Percentiles rank a stretch among this genome's conserved stretches.
phyloP scores from a whole-genome alignment of 2,113 vertebrate genomes.

The Mus musculus region GRCm39 chr2:90535001-90535500 shows the following conservation, averaged over 20 bases:
- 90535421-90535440: background rate
- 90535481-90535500: background rate
- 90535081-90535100: background rate
- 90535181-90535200: no score
- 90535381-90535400: background rate
- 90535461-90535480: background rate
- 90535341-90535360: background rate
- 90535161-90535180: no score
- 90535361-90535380: background rate
- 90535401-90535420: background rate
- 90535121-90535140: no score
- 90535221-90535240: no score
- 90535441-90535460: background rate
- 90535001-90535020: background rate
- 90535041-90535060: constrained; percentile 16
- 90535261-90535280: no score
- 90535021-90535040: background rate
- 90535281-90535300: no score
- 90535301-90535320: background rate
- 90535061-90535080: background rate
- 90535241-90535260: no score
- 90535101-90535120: no score
- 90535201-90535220: no score
- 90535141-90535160: no score
- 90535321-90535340: background rate